A percentile compares a stretch with the other conserved stretches of the same genome.
Evolutionary conservation across 2,888 invertebrate genomes (phyloP).

Genomic region (Brenthis ino): DNA sequence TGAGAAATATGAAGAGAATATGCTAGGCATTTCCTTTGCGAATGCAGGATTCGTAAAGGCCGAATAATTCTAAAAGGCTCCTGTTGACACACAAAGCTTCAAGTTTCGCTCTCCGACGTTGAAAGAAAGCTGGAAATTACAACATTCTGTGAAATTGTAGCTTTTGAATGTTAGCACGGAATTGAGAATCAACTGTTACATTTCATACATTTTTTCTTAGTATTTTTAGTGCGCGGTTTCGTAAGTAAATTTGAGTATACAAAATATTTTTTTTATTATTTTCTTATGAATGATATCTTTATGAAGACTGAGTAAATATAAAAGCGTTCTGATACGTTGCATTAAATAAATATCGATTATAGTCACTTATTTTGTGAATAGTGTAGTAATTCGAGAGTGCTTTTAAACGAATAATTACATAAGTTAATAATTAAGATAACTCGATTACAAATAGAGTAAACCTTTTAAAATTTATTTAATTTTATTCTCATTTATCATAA

Average conservation of each 20-base stretch:
- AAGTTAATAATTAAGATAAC: no score
- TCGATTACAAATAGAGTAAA: no score
- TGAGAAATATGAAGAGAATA: constrained; percentile 36
- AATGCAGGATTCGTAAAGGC: constrained; percentile 42
- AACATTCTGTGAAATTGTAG: constrained; percentile 41
- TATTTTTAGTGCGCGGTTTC: constrained; percentile 12
- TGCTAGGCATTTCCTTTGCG: constrained; percentile 39
- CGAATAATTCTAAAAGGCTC: constrained; percentile 43
- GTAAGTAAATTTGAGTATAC: constrained; percentile 12
- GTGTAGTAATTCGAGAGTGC: no score
- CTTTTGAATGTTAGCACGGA: constrained; percentile 40
- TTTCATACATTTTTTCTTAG: constrained; percentile 23
- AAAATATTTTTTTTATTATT: neutral
- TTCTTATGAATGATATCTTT: no score
- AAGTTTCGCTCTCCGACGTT: constrained; percentile 43
- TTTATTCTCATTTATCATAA: no score
- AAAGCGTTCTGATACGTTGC: no score
- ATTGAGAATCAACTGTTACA: constrained; percentile 39
- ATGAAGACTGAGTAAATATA: no score
- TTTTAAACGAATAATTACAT: no score
- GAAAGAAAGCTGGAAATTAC: constrained; percentile 45
- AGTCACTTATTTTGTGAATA: no score
- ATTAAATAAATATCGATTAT: no score
- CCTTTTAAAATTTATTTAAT: no score
- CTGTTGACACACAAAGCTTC: constrained; percentile 44